A percentile compares a stretch with the other conserved stretches of the same genome.
Conservation (phyloP, 2,113 vertebrate species). For the Heterocephalus glaber region DNA sequence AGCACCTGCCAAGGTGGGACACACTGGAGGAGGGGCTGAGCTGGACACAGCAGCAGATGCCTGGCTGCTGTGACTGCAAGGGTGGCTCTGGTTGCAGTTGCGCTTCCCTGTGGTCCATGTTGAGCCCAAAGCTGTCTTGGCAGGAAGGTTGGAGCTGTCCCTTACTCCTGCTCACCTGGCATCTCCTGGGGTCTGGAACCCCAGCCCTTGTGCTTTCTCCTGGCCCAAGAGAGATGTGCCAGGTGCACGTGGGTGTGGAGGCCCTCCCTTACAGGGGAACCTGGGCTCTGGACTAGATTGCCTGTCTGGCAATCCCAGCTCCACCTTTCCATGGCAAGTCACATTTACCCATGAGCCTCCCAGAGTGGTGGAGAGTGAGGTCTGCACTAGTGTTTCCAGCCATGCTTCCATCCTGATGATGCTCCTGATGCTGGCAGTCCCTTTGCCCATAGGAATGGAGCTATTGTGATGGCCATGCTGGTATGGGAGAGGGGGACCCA, state of each 20-base stretch:
- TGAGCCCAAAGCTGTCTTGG: not conserved
- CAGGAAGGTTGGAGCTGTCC: not conserved
- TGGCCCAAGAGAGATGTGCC: not conserved
- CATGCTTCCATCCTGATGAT: not conserved
- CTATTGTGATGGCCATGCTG: not conserved
- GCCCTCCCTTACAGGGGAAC: not conserved
- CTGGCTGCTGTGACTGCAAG: not conserved
- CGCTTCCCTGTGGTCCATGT: not conserved
- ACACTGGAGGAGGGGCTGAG: not conserved
- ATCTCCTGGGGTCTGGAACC: not conserved
- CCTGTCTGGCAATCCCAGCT: not conserved
- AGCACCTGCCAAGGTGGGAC: not conserved
- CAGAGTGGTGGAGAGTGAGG: not conserved
- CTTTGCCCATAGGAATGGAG: not conserved
- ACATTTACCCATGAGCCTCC: not conserved
- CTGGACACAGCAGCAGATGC: rapidly evolving
- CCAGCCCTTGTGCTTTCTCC: not conserved
- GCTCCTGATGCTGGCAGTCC: not conserved
- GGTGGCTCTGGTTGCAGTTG: not conserved
- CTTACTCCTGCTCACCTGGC: not conserved
- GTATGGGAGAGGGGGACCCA: not conserved
- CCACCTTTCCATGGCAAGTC: not conserved
- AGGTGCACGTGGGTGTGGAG: not conserved
- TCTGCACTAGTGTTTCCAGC: rapidly evolving
- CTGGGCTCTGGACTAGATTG: not conserved